These are phyloP conservation scores for Melanocharis versteri DNA, from an alignment of 2,113 vertebrate species.

Conservation along the genomic window DNA sequence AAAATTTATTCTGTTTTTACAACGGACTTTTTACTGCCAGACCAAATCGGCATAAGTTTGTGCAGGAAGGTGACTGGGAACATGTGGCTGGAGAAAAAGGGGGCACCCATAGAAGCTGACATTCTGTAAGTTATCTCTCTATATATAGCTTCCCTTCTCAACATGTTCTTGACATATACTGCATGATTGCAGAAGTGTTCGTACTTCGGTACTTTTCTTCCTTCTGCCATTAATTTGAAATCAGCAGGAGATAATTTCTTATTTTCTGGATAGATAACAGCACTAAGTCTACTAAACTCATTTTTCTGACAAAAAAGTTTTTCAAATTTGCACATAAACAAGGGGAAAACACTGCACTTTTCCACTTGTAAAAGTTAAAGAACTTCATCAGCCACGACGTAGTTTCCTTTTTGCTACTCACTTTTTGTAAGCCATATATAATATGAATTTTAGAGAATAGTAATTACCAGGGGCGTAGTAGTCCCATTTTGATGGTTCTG, in stretches of 20 bases:
- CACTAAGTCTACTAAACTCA: background rate
- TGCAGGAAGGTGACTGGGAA: background rate
- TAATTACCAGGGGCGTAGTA: background rate
- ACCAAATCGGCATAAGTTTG: background rate
- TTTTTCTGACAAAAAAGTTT: background rate
- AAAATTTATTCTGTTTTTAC: background rate
- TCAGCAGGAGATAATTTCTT: background rate
- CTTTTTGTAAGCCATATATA: background rate
- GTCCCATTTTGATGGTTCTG: background rate
- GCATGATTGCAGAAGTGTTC: background rate
- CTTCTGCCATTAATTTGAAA: background rate
- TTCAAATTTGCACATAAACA: background rate
- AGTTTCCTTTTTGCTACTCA: background rate
- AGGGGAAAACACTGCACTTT: background rate
- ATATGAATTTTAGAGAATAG: background rate
- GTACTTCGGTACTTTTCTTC: background rate
- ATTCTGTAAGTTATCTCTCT: background rate
- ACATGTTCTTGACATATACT: background rate
- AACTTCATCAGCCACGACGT: background rate
- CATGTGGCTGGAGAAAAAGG: background rate
- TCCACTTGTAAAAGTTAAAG: background rate
- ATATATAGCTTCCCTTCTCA: background rate
- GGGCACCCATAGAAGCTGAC: background rate
- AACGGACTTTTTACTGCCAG: background rate
- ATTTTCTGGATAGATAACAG: background rate